A percentile compares a stretch with the other conserved stretches of the same genome.
phyloP scores from a whole-genome alignment of 2,888 invertebrate genomes.

The Pyralis farinalis region DNA sequence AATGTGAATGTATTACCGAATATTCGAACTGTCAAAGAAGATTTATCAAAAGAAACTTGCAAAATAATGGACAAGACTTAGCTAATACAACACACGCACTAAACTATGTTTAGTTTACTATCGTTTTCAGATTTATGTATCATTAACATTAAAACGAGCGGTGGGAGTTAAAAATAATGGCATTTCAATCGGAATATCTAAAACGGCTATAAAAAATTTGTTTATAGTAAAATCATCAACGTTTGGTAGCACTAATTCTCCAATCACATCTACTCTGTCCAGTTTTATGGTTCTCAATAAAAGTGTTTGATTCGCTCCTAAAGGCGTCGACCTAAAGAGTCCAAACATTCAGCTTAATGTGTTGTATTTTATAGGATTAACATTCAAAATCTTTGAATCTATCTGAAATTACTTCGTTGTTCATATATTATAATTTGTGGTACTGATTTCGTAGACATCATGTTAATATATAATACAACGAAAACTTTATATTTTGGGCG shows the following conservation, averaged over 20 bases:
- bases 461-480: no score
- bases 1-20: no score
- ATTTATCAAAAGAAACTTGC: no score
- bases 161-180: not conserved
- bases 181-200: not conserved
- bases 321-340: slow-evolving; percentile 38
- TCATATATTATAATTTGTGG: no score
- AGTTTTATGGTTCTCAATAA: slow-evolving; percentile 48
- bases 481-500: no score
- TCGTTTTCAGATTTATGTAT: not conserved
- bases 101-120: no score
- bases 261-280: slow-evolving; percentile 24
- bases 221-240: not conserved
- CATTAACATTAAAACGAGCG: not conserved
- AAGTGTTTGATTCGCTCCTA: slow-evolving; percentile 40
- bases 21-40: no score
- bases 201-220: not conserved
- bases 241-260: slow-evolving; percentile 10
- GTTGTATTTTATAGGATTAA: not conserved
- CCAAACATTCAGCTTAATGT: slow-evolving; percentile 28
- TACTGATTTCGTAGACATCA: no score
- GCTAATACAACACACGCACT: no score
- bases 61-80: no score
- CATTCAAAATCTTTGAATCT: no score
- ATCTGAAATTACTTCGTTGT: no score